Base-by-base conservation (phyloP, 1,140 invertebrate species). In the Eciton burchellii region DNA sequence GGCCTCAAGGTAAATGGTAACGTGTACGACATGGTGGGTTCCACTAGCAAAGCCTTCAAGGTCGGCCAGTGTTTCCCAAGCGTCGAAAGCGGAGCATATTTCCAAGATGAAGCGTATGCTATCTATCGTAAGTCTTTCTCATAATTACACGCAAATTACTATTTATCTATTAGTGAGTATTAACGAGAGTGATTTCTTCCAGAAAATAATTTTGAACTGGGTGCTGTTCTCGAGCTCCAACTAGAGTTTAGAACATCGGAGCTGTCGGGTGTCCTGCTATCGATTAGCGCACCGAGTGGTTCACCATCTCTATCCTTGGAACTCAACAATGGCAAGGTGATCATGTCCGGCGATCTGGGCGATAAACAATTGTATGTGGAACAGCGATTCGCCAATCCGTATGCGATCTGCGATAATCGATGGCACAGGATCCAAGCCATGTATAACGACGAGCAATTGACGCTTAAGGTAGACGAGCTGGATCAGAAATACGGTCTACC, bases 21-120 rank as follows among this genome's bases (percentile, higher is more conserved):
- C 70, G 94, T 95, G 24, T 96, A 97, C 90, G 97, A 97, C 92
- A 95, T 98, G 89, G 96, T 97, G 26, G 95, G 96, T 3, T 95
- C 96, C 0, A 95, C 96, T 47, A 95, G 92, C 52, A 93, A 94
- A 86, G 95, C 96, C 59, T 95, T 95, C 71, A 96, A 96, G 83
- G 97, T 98, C 11, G 97, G 97, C 0, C 97, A 97, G 88, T 99
- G 98, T 93, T 98, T 98, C 90, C 96, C 97, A 0, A 95, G 95
- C 54, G 96, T 99, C 3, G 97, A 99, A 91, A 95, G 95, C 60
- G 98, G 97, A 59, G 97, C 97, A 0, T 98, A 97, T 92, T 98
- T 99, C 90, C 95, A 96, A 16, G 97, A 97, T 43, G 97, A 97
- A 90, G 96, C 97, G 4, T 98, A 96, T 92, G 97, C 97, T 24